These are phyloP conservation scores for Erpobdella octoculata DNA, from an alignment of 2,888 invertebrate genomes.

Conservation along the genomic window DNA sequence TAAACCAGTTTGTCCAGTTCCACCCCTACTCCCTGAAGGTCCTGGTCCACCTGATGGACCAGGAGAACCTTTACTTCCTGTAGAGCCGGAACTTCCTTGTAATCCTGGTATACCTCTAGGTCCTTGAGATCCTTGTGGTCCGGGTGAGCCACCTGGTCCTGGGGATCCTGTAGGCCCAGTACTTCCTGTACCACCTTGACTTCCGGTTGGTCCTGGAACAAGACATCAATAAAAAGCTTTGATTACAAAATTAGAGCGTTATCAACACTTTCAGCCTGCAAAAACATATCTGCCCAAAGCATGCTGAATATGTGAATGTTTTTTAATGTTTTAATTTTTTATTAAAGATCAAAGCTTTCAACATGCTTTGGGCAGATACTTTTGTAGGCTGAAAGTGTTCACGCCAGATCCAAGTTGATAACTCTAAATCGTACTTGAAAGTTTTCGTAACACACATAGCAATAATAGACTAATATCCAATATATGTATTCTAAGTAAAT, in stretches of 20 bases:
- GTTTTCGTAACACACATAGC: too few relatives aligned
- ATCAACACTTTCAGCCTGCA: not conserved
- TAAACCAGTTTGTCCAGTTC: slow-evolving; percentile 25
- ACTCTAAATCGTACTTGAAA: too few relatives aligned
- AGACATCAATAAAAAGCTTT: not conserved
- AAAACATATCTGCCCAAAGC: not conserved
- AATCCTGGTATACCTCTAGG: slow-evolving; percentile 28
- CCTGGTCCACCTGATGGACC: slow-evolving; percentile 42
- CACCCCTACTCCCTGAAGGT: slow-evolving; percentile 38
- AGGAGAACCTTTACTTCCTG: slow-evolving; percentile 27
- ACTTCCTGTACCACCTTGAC: slow-evolving; percentile 28
- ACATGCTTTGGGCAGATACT: too few relatives aligned
- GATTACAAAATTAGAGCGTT: not conserved
- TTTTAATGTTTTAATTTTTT: too few relatives aligned
- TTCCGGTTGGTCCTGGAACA: slow-evolving; percentile 25
- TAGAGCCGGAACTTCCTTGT: slow-evolving; percentile 28
- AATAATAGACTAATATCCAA: too few relatives aligned
- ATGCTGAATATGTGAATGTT: too few relatives aligned
- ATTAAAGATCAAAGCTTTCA: too few relatives aligned
- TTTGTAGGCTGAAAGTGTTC: too few relatives aligned
- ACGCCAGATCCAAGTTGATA: too few relatives aligned
- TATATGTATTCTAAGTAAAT: not conserved
- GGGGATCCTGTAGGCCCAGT: slow-evolving; percentile 31
- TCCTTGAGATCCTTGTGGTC: slow-evolving; percentile 28
- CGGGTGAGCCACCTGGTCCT: slow-evolving; percentile 34